Conservation (phyloP, 2,888 invertebrate species). For the Syrphus vitripennis region DNA sequence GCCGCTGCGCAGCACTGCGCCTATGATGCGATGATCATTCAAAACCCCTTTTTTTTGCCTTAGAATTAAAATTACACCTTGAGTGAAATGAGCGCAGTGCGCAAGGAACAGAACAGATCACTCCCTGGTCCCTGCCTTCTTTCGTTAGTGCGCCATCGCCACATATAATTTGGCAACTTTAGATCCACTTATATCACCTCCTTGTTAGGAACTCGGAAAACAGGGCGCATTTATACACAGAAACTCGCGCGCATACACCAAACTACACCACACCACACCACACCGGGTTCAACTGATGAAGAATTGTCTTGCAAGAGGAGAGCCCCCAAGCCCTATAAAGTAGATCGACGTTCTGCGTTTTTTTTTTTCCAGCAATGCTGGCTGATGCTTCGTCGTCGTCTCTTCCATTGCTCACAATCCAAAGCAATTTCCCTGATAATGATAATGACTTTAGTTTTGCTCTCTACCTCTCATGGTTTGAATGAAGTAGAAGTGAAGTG, state of each 20-base stretch:
- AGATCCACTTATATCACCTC: slow-evolving; percentile 81
- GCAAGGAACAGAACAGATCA: slow-evolving; percentile 6
- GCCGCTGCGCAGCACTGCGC: neutral
- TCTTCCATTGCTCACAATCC: slow-evolving; percentile 15
- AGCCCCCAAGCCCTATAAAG: slow-evolving; percentile 50
- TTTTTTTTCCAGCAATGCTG: too few relatives aligned
- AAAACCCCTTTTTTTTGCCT: slow-evolving; percentile 14
- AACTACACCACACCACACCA: neutral
- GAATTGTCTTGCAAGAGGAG: slow-evolving; percentile 1
- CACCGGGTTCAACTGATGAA: slow-evolving; percentile 20
- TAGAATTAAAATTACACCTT: slow-evolving; percentile 68
- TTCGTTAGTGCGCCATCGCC: slow-evolving; percentile 31
- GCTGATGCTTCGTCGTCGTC: neutral
- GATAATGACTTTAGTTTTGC: slow-evolving; percentile 67
- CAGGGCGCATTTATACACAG: neutral
- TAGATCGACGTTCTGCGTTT: slow-evolving; percentile 36
- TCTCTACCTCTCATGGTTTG: neutral
- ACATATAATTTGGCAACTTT: slow-evolving; percentile 71
- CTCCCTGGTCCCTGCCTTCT: neutral
- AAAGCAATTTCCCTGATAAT: slow-evolving; percentile 67
- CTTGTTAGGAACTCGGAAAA: slow-evolving; percentile 78
- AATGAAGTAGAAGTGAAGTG: slow-evolving; percentile 11
- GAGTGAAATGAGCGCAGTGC: slow-evolving; percentile 39
- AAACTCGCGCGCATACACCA: neutral
- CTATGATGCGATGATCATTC: slow-evolving; percentile 9